Base-by-base conservation (phyloP, 1,140 invertebrate species). In the Drosophila ohnishii region DNA sequence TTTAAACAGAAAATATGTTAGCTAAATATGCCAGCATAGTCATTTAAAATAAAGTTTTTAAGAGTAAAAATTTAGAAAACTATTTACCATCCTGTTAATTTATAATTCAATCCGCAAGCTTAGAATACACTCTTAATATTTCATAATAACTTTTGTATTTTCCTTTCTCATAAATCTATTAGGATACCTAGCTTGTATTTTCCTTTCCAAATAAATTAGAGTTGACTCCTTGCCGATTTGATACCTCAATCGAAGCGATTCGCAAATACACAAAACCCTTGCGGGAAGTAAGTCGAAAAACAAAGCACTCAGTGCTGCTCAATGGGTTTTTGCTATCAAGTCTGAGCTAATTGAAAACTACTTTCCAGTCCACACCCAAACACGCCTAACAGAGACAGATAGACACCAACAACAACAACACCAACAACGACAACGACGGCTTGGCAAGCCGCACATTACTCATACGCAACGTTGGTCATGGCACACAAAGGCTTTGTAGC, bases 271-370 rank as follows among this genome's bases (percentile, higher is more conserved):
- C n/a, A 28, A 58, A 22, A 28, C 42, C 42, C 35, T 11, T 22
- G 16, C 16, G 37, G 37, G 11, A 57, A 48, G 42, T 40, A 40
- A 50, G 19, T 58, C 16, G 44, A 16, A 71, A 59, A 71, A 71
- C 69, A 71, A 71, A 69, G 40, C 70, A 84, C 80, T 83, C 59
- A 75, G 42, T 50, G 56, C 67, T 45, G 57, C 39, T 66, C 64
- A 62, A 64, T 66, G 51, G 63, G 47, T 44, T 60, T 62, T 59
- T 60, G 60, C 60, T 63, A 76, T 78, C 75, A 47, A 40, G 59
- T 35, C 76, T 63, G 56, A 76, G 82, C 82, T 86, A 86, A 86
- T 86, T 87, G 82, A 86, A 86, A 86, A 87, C 83, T 87, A 83
- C 82, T 86, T 71, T 70, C 66, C 16, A 69, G 66, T 86, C 44